These are phyloP conservation scores for Protosalanx chinensis DNA, from an alignment of 2,797 vertebrate species.

Conservation along the genomic window DNA sequence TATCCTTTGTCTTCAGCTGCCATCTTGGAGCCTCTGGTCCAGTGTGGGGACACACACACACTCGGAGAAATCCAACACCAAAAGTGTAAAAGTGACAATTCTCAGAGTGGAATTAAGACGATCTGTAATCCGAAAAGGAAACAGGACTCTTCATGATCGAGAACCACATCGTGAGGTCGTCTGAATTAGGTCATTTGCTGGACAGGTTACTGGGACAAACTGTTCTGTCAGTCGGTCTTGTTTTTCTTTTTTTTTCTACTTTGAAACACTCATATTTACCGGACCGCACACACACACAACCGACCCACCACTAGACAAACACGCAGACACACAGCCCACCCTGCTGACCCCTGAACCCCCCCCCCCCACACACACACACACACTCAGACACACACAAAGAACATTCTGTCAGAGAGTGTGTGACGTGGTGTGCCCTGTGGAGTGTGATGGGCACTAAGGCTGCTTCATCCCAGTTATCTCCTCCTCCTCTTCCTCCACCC, in stretches of 20 bases:
- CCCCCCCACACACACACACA: not conserved
- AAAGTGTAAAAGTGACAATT: not conserved
- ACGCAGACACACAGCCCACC: conserved; percentile 6
- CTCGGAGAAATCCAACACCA: not conserved
- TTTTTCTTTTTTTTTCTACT: too few species aligned
- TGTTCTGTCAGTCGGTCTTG: too few species aligned
- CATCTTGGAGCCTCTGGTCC: conserved; percentile 25
- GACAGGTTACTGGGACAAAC: too few species aligned
- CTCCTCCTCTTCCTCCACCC: not conserved
- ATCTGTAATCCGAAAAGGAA: too few species aligned
- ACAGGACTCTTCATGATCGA: too few species aligned
- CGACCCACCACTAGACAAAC: conserved; percentile 18
- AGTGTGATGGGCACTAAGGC: not conserved
- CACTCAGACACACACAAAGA: conserved; percentile 3
- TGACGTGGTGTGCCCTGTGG: not conserved
- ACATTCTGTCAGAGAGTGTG: not conserved
- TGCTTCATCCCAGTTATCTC: not conserved
- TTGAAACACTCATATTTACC: not conserved
- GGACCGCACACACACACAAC: not conserved
- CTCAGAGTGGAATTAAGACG: too few species aligned
- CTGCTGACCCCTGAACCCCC: not conserved
- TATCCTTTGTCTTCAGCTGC: conserved; percentile 36
- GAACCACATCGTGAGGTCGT: too few species aligned
- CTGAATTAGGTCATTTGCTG: too few species aligned
- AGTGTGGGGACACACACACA: conserved; percentile 30